Conservation (phyloP, 2,113 vertebrate genomes). For the Nesospiza acunhae region DNA sequence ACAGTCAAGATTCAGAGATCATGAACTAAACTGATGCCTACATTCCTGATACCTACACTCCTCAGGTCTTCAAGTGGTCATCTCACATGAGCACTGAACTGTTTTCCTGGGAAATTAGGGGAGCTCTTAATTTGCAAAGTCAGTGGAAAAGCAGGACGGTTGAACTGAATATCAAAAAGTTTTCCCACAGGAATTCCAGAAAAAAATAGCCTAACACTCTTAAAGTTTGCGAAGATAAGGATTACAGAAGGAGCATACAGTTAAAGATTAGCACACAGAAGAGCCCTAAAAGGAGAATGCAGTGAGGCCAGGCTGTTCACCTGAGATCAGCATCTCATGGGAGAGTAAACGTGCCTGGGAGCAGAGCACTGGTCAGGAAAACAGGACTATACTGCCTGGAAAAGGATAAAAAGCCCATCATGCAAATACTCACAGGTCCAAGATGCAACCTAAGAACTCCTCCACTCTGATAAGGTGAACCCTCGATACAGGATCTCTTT, state of each 20-base stretch:
- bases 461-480: neutral
- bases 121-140: neutral
- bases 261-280: neutral
- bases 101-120: neutral
- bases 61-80: neutral
- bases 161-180: neutral
- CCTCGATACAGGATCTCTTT: neutral
- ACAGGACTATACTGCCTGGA: neutral
- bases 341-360: neutral
- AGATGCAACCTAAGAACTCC: neutral
- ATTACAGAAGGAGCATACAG: neutral
- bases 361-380: neutral
- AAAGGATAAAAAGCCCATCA: neutral
- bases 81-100: neutral
- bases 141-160: neutral
- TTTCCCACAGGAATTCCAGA: neutral
- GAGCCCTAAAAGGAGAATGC: neutral
- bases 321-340: rapidly evolving
- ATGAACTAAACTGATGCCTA: neutral
- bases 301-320: neutral
- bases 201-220: neutral
- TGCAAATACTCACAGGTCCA: neutral
- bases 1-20: neutral
- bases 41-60: neutral
- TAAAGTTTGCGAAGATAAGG: neutral